Conservation (phyloP, 1,140 invertebrate genomes). For the Hestina assimilis region DNA sequence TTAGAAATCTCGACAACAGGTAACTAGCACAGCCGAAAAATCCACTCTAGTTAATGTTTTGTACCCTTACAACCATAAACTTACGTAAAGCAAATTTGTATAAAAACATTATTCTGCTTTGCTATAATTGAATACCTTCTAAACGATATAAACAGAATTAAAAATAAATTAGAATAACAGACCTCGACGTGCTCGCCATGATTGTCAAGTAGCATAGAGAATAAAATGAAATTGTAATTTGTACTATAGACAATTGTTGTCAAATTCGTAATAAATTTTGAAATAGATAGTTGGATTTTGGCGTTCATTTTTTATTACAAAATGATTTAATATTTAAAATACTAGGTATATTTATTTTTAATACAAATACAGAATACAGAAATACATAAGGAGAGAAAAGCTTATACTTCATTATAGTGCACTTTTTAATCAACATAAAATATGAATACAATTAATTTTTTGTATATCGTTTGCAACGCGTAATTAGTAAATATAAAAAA, state of each 20-base stretch:
- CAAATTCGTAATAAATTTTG: no score
- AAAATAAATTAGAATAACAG: slow-evolving; percentile 69
- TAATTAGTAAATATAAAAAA: no score
- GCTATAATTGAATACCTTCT: slow-evolving; percentile 32
- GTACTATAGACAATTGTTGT: no score
- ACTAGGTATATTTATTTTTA: not conserved
- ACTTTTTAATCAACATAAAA: no score
- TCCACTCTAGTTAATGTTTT: slow-evolving; percentile 8
- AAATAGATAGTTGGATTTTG: no score
- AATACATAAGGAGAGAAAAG: no score
- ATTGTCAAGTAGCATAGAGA: slow-evolving; percentile 57
- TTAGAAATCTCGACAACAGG: slow-evolving; percentile 36
- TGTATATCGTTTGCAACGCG: no score
- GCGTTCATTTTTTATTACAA: no score
- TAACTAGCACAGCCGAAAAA: slow-evolving; percentile 14
- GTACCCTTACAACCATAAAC: slow-evolving; percentile 32
- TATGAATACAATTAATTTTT: no score
- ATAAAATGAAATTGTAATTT: no score
- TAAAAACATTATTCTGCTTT: slow-evolving; percentile 37
- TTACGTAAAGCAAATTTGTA: slow-evolving; percentile 47
- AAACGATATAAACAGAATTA: slow-evolving; percentile 43
- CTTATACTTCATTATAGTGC: no score
- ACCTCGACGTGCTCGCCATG: slow-evolving; percentile 79
- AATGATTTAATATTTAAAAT: not conserved
- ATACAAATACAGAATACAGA: no score